phyloP scores from a whole-genome alignment of 2,113 vertebrate species.

The Clarias gariepinus region DNA sequence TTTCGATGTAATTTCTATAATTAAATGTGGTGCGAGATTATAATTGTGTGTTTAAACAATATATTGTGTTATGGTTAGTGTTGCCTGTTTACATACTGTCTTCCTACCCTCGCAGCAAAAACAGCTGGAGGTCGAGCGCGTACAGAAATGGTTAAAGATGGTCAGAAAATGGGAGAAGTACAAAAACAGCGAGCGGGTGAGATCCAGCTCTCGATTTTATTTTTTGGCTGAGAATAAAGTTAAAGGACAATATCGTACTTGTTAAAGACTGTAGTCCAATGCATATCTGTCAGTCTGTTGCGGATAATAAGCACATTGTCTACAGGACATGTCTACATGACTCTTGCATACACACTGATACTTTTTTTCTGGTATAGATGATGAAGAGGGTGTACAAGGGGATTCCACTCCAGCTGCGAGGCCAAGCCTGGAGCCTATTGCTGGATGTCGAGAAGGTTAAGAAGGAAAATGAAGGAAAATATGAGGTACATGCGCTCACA shows the following conservation, averaged over 20 bases:
- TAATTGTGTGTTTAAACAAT: background rate
- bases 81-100: background rate
- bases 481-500: constrained; percentile 71
- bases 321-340: background rate
- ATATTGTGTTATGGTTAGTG: background rate
- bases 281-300: background rate
- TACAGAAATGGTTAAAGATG: constrained; percentile 94
- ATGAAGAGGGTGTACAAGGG: constrained; percentile 88
- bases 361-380: constrained; percentile 73
- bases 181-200: constrained; percentile 85
- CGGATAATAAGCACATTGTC: background rate
- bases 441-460: constrained; percentile 85
- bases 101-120: constrained; percentile 77
- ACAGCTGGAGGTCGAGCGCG: constrained; percentile 83
- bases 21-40: background rate
- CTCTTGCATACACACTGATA: background rate
- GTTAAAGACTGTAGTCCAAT: background rate
- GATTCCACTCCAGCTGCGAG: constrained; percentile 86
- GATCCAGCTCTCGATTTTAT: background rate
- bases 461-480: constrained; percentile 81
- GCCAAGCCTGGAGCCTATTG: constrained; percentile 86
- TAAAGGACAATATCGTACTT: background rate
- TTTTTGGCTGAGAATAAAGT: background rate
- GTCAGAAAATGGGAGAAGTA: constrained; percentile 91
- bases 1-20: background rate